Percentiles rank a stretch among this genome's conserved stretches.
These are phyloP conservation scores for Apodemia hepburni DNA, from an alignment of 2,888 invertebrate genomes.

Conservation along the genomic window DNA sequence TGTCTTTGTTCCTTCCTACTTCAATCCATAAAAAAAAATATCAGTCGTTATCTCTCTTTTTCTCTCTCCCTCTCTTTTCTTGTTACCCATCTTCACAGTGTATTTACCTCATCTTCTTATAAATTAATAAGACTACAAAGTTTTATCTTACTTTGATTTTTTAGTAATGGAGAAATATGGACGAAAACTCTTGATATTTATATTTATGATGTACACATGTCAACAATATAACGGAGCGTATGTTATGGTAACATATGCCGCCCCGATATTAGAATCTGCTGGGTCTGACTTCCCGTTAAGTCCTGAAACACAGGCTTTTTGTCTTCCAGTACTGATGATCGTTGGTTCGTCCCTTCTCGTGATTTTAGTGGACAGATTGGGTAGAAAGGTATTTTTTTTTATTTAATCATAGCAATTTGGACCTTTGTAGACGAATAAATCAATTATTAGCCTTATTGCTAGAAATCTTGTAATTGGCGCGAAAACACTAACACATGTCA, in stretches of 20 bases:
- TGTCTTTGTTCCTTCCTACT: too few species aligned
- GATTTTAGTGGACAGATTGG: not conserved
- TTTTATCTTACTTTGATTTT: not conserved
- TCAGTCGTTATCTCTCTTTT: too few species aligned
- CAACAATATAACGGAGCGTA: not conserved
- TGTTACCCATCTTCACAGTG: too few species aligned
- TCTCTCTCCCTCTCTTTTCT: too few species aligned
- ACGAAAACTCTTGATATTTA: not conserved
- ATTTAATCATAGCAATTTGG: too few species aligned
- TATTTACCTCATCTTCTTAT: too few species aligned
- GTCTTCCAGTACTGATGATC: not conserved
- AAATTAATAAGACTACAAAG: too few species aligned
- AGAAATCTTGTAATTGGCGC: too few species aligned
- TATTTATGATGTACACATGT: not conserved
- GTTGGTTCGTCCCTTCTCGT: not conserved
- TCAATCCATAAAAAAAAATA: too few species aligned
- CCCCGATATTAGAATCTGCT: not conserved
- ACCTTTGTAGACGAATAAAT: too few species aligned
- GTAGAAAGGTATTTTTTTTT: not conserved
- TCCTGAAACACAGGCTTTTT: not conserved
- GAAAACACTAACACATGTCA: too few species aligned
- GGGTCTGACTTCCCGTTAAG: not conserved
- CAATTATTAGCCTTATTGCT: too few species aligned
- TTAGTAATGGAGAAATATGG: not conserved
- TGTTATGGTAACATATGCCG: not conserved